Evolutionary conservation across 2,888 invertebrate species (phyloP).

Genomic region (Drosophila dives): DNA sequence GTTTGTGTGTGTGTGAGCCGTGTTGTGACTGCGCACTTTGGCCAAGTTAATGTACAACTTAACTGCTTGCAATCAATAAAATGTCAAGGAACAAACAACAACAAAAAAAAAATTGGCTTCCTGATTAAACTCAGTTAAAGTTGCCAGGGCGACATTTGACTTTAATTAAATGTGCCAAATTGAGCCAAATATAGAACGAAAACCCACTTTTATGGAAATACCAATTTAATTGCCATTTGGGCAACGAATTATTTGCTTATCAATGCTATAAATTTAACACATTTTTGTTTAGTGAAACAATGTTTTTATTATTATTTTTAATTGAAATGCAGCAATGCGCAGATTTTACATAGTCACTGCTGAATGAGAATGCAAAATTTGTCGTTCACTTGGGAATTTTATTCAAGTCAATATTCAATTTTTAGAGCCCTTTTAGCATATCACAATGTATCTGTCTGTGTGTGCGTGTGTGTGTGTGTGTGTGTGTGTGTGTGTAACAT

Average conservation of each 20-base stretch:
- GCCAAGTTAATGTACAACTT: constrained; percentile 59
- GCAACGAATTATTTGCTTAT: neutral
- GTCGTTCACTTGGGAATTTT: neutral
- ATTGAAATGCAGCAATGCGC: constrained; percentile 1
- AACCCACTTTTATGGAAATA: neutral
- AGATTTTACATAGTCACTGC: neutral
- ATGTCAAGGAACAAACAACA: constrained; percentile 38
- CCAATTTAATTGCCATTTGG: neutral
- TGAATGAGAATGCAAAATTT: neutral
- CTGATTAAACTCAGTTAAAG: constrained; percentile 13
- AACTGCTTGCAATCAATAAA: constrained; percentile 62
- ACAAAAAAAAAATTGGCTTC: neutral
- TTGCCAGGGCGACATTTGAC: constrained; percentile 37
- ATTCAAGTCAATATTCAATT: neutral
- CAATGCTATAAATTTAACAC: neutral
- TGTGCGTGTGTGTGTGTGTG: neutral
- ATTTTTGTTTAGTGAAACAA: neutral
- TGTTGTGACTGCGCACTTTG: constrained; percentile 25
- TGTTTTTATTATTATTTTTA: neutral
- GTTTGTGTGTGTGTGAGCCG: neutral
- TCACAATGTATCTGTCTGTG: neutral
- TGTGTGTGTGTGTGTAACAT: neutral
- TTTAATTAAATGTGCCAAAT: constrained; percentile 6
- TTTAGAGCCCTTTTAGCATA: neutral
- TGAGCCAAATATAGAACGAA: neutral